Percentiles rank a stretch among this genome's conserved stretches.
phyloP scores from a whole-genome alignment of 1,140 invertebrate species.

The Zeugodacus cucurbitae region DNA sequence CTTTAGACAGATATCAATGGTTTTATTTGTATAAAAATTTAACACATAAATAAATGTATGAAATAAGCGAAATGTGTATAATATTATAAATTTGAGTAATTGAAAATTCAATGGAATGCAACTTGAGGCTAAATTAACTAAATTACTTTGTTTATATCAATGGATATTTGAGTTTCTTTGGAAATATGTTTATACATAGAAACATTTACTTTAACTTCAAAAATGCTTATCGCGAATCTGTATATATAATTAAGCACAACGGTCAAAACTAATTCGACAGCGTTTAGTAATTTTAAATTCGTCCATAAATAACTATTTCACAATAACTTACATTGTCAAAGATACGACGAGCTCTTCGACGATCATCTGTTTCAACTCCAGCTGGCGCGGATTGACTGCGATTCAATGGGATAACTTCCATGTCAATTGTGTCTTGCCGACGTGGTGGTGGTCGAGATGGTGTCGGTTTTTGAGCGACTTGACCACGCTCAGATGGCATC shows the following conservation, averaged over 20 bases:
- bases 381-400: constrained; percentile 45
- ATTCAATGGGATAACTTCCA: constrained; percentile 62
- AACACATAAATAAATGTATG: background rate
- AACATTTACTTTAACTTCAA: background rate
- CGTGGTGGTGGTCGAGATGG: constrained; percentile 50
- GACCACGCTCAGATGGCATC: constrained; percentile 53
- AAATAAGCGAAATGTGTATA: background rate
- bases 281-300: background rate
- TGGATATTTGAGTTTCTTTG: too few species aligned
- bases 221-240: background rate
- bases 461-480: constrained; percentile 14
- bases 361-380: constrained; percentile 55
- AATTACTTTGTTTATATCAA: too few species aligned
- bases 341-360: constrained; percentile 53
- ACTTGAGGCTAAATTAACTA: too few species aligned
- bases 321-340: constrained; percentile 57
- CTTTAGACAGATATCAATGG: background rate
- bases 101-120: too few species aligned
- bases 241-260: too few species aligned
- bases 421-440: constrained; percentile 61
- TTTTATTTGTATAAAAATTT: background rate
- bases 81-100: too few species aligned
- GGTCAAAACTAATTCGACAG: too few species aligned
- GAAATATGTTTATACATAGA: too few species aligned
- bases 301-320: background rate